Evolutionary conservation across 2,888 invertebrate genomes (phyloP), one percentile per base, ranked within the genome.

Genomic region (Syritta pipiens): DNA sequence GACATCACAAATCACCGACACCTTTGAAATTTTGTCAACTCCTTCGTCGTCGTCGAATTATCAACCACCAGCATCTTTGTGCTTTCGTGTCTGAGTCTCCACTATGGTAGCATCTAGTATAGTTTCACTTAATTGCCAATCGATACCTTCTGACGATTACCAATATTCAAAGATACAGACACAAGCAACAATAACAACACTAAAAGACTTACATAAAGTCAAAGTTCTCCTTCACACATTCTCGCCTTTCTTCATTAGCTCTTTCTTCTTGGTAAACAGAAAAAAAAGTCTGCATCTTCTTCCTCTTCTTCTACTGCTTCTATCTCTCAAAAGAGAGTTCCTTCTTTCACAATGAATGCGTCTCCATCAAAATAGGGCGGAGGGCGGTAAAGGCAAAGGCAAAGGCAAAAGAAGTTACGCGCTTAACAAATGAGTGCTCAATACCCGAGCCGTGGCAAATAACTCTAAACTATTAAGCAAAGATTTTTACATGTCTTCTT

Each of bases 221-320:
- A 63, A 59, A 67, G 65, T 77, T 77, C 65, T 76, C 72, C 44
- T 77, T 79, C 55, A 74, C 77, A 77, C 65, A 72, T 67, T 74
- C 42, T 44, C 67, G 49, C 67, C 55, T 79, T 51, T 44, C 55
- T 44, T 63, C 37, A 26, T 60, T 49, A 59, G 44, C 44, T 44
- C 49, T 57, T 60, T 42, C 22, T 17, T 22, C 40, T 24, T 3
- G 10, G 35, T 24, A 51, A 48, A 68, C 12, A 75, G n/a, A 46
- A 42, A 24, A 14, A 26, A 17, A 40, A 26, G 59, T 14, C 19
- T 19, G 42, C 14, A 19, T 14, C 44, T 14, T 14, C 63, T 26
- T 32, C 76, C 9, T 76, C 55, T 55, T 57, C 57, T 26, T 53
- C 17, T 19, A 48, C 67, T 10, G 37, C 46, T 49, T n/a, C 14